Evolutionary conservation across 2,888 invertebrate genomes (phyloP), one percentile per base, ranked within the genome.

Genomic region (Atrina japonica): DNA sequence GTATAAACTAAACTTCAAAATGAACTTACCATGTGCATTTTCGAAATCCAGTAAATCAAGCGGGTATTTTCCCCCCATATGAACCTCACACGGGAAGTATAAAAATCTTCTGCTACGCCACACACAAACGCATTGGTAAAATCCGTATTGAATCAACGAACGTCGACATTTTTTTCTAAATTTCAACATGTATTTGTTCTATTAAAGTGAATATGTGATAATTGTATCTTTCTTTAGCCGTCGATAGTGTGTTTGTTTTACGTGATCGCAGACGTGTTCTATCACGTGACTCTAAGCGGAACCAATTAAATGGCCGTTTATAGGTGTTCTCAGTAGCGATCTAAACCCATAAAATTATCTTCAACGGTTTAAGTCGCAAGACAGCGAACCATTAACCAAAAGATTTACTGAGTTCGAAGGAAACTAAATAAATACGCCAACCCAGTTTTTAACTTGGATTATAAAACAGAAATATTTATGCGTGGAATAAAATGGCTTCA

Each of bases 291-390:
- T 40, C 43, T 21, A 58, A 55, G 67, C 60, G 43, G 60, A 61
- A 67, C 67, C 67, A 67, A 67, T 67, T 67, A 67, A 60, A 67
- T 41, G 40, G 23, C 40, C 53, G 52, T 60, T 67, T 60, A 67
- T 67, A 60, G 67, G 35, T 40, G 49, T 49, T 53, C 58, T 29
- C 50, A 40, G 60, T 41, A 18, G 35, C 45, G 40, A 43, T 43
- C 53, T 27, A 67, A 53, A 43, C 50, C 60, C 67, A 67, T 67
- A 60, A 67, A 67, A 60, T 60, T 61, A 49, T 56, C 35, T 49
- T n/a, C 35, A 35, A 49, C 27, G 61, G 49, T 47, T 61, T 30
- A 40, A 30, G 30, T 59, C 27, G 30, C 30, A 43, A 30, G 61
- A 30, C 41, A 21, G 61, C 18, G 11, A 49, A 49, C 18, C 61